Evolutionary conservation across 2,888 invertebrate genomes (phyloP), one percentile per base, ranked within the genome.

Genomic region (Adela reaumurella): DNA sequence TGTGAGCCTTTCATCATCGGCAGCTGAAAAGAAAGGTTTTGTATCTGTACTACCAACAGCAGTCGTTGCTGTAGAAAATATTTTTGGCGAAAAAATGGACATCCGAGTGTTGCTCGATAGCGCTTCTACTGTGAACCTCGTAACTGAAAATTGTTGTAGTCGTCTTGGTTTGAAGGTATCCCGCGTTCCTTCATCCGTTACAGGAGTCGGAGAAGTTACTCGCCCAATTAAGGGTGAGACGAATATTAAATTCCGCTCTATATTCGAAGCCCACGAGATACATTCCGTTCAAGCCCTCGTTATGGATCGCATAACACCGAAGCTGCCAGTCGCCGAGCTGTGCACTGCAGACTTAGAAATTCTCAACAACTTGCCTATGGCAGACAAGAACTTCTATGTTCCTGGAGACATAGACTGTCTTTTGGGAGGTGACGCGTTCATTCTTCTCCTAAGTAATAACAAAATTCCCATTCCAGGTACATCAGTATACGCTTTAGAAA

Each of bases 151-250:
- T 35, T 35, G 35, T 35, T 35, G 35, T 14, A 35, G 14, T 14
- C 35, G 35, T 3, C 6, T 35, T 11, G 35, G 35, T 4, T 14
- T 35, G 14, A 35, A 35, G 6, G 14, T 35, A n/a, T 35, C 35
- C n/a, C 35, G n/a, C 35, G n/a, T 14, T 35, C 35, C 35, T 14
- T 4, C 35, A 46, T 46, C 62, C 35, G 35, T 35, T 8, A 8
- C 11, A 35, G 35, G 35, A 14, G 14, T 35, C 3, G 35, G 35
- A 3, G 11, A 14, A 8, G 6, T 14, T 11, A 14, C 3, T 8
- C 35, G 35, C 35, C 35, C 35, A 11, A 14, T 35, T 14, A 35
- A 35, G 14, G 35, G 35, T 14, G 3, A 35, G 3, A 35, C 35
- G 14, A 8, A 35, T 8, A 3, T 35, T 8, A 14, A 3, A 3